Base-by-base conservation (phyloP, 2,113 vertebrate species). In the Scopus umbretta region DNA sequence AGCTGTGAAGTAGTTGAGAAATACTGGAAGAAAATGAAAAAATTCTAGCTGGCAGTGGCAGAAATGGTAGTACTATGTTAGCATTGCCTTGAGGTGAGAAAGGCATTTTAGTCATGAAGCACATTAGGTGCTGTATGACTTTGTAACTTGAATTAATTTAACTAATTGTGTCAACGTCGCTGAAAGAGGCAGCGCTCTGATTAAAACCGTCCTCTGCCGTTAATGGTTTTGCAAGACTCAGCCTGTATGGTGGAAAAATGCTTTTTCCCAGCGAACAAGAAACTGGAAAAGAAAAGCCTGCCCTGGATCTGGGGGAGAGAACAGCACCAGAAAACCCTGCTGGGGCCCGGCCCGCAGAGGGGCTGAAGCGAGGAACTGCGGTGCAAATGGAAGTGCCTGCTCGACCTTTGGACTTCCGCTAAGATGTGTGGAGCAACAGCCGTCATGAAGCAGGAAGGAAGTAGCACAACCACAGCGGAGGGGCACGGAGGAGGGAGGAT, bases 261-360 rank as follows among this genome's bases (percentile, higher is more conserved):
- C 71, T 95, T 96, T 66, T 61, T 73, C 89, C 80, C 80, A 80
- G 75, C 78, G 92, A 97, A 96, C 94, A 94, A 94, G 86, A 98
- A 98, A 84, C 84, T 62, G 96, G 96, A 97, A 95, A 91, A 90
- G 85, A 95, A 90, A 80, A 92, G 94, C 71, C 92, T 96, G 82
- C 90, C 94, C 10, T 27, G 87, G 96, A 89, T 96, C 74, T 94
- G 78, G 84, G 96, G 93, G 66, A 88, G 50, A 93, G 83, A 91
- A 4, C 29, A 22, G 30, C 81, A 66, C 7, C 86, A 95, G 72
- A 55, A 88, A 86, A 62, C 66, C 71, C 88, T 87, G 78, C 71
- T 81, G 90, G 88, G 93, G 80, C 40, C 80, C 50, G 66, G 80
- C 88, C 92, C 45, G 5, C 30, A 29, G 80, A 85, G 83, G 96